Conservation (phyloP, 2,888 invertebrate species). For the Dyspetes luteomarginatus region DNA sequence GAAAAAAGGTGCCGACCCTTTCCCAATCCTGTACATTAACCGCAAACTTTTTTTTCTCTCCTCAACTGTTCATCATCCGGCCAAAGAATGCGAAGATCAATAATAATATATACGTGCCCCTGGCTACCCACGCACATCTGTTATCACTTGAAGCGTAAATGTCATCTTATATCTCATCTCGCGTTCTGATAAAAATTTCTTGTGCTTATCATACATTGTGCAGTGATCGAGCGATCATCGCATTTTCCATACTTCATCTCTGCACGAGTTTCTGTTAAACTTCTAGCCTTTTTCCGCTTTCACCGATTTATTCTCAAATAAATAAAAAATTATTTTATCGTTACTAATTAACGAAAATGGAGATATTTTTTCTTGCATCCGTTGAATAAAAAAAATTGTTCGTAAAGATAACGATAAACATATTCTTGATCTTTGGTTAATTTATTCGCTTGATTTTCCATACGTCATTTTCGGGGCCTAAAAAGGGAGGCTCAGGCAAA, state of each 20-base stretch:
- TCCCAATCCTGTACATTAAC: not conserved
- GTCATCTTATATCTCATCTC: not conserved
- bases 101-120: constrained; percentile 7
- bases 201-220: not conserved
- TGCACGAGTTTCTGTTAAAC: not conserved
- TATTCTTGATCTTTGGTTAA: too few species aligned
- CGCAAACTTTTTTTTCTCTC: constrained; percentile 4
- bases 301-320: not conserved
- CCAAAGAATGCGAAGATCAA: constrained; percentile 21
- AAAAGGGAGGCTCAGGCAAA: too few species aligned
- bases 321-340: too few species aligned
- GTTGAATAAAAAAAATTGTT: too few species aligned
- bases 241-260: not conserved
- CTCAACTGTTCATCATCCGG: not conserved
- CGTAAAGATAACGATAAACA: too few species aligned
- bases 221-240: not conserved
- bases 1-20: not conserved
- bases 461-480: too few species aligned
- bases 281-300: not conserved
- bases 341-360: too few species aligned
- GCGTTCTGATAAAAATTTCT: not conserved
- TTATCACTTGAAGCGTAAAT: constrained; percentile 19
- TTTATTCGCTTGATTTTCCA: too few species aligned
- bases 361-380: too few species aligned
- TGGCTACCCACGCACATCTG: constrained; percentile 16